Conservation (phyloP, 2,113 vertebrate genomes). For the Odontesthes bonariensis region DNA sequence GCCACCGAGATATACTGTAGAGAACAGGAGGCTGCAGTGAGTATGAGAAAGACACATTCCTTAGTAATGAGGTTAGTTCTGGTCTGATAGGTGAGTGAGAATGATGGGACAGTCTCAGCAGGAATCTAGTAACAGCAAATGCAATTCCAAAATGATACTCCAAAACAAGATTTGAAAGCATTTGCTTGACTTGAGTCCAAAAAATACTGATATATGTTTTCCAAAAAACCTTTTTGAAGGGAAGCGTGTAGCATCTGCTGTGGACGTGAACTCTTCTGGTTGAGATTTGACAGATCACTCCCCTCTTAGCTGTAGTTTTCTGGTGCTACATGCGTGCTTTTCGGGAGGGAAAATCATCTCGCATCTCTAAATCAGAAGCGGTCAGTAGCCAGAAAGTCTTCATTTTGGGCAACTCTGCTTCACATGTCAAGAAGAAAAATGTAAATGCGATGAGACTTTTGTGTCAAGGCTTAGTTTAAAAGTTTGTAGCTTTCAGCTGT, state of each 20-base stretch:
- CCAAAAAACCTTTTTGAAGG: not conserved
- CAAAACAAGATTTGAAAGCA: constrained; percentile 6
- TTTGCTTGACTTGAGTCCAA: not conserved
- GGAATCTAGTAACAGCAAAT: constrained; percentile 14
- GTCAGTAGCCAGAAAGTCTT: constrained; percentile 40
- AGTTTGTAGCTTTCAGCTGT: not conserved
- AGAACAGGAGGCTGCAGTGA: constrained; percentile 19
- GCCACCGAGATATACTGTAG: constrained; percentile 12
- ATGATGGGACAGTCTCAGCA: constrained; percentile 22
- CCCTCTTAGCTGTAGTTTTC: constrained; percentile 24
- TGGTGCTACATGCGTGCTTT: constrained; percentile 31
- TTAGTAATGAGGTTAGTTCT: constrained; percentile 72
- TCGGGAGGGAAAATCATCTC: constrained; percentile 36
- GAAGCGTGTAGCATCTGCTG: constrained; percentile 29
- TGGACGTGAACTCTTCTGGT: constrained; percentile 31
- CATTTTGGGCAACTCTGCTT: not conserved
- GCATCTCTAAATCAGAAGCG: constrained; percentile 54
- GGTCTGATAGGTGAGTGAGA: constrained; percentile 55
- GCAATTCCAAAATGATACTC: not conserved
- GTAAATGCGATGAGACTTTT: not conserved
- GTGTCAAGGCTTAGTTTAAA: not conserved
- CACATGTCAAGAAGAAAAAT: not conserved
- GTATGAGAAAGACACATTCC: constrained; percentile 57
- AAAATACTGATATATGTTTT: not conserved
- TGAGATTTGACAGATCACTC: constrained; percentile 45